Base-by-base conservation (phyloP, 2,888 invertebrate genomes). In the Dorcus parallelipipedus region DNA sequence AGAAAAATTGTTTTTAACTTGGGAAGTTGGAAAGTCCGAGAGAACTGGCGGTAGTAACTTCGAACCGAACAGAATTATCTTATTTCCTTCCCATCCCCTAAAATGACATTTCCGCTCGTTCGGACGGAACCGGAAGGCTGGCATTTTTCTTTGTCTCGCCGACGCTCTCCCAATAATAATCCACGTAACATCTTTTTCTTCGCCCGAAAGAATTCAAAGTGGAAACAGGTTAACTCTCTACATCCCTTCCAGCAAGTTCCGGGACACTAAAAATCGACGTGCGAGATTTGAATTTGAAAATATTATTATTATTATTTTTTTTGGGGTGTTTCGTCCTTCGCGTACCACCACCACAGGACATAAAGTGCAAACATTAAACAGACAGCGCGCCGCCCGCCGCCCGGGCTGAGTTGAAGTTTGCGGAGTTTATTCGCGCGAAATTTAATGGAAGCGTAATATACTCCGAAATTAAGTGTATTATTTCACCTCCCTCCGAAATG, bases 91-190 rank as follows among this genome's bases (percentile, higher is more conserved):
- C 72, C 71, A 68, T 67, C 38, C 26, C 39, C 38, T 26, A 48
- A 73, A 74, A 73, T 72, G 73, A 74, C 73, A 72, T 73, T 72
- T 74, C 73, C 74, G 72, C 71, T 64, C 69, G 70, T 68, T 70
- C 72, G 70, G 67, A 71, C 71, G 72, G 73, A 72, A 73, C 67
- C 69, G 72, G 72, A 72, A 71, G 68, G 69, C 69, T 63, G 20
- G 64, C 65, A 65, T 61, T 67, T 64, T 67, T 71, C 71, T 73
- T 73, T 72, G 71, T 73, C 70, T 71, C 63, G 60, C 66, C 65
- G 60, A 50, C 63, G 54, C 56, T 59, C 56, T 59, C 59, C 60
- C 62, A 62, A 60, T 64, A 62, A 64, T 59, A 56, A 33, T 60
- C 45, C 47, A 23, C 14, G 9, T 23, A 33, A 23, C 41, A n/a